Evolutionary conservation across 1,140 invertebrate genomes (phyloP).

Genomic region (Lordiphosa collinella): DNA sequence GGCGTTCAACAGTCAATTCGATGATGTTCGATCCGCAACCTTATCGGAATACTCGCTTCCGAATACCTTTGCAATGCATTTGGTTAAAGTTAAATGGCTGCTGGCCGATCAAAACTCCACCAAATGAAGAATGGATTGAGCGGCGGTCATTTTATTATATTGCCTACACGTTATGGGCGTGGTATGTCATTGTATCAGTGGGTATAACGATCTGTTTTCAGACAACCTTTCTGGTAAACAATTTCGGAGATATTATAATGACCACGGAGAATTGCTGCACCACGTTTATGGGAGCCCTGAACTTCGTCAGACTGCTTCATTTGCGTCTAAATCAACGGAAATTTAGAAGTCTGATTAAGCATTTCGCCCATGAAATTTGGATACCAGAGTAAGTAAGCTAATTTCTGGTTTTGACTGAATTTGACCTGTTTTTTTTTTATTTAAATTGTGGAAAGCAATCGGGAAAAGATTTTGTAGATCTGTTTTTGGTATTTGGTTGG

Average conservation of each 20-base stretch:
- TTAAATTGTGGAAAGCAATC: no score
- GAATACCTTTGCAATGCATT: conserved; percentile 64
- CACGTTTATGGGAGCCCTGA: conserved; percentile 71
- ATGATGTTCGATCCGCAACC: conserved; percentile 30
- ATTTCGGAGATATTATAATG: conserved; percentile 66
- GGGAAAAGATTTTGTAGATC: no score
- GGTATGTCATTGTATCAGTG: conserved; percentile 64
- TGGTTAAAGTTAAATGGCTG: conserved; percentile 77
- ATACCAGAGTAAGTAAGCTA: conserved; percentile 56
- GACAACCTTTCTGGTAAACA: conserved; percentile 51
- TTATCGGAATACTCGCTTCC: conserved; percentile 27
- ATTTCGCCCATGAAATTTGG: conserved; percentile 68
- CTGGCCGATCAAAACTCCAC: conserved; percentile 47
- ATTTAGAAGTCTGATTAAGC: conserved; percentile 48
- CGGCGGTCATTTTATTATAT: conserved; percentile 3
- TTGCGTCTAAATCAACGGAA: conserved; percentile 50
- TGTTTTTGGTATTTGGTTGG: no score
- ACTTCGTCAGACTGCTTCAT: conserved; percentile 68
- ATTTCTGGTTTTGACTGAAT: no score
- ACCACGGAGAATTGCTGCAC: conserved; percentile 76
- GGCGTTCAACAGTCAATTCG: neutral
- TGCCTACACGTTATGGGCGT: conserved; percentile 58
- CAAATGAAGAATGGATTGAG: neutral
- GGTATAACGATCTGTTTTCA: conserved; percentile 69
- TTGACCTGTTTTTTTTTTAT: no score